A percentile compares a stretch with the other conserved stretches of the same genome.
Conservation (phyloP, 2,797 vertebrate species). For the Spondyliosoma cantharus region DNA sequence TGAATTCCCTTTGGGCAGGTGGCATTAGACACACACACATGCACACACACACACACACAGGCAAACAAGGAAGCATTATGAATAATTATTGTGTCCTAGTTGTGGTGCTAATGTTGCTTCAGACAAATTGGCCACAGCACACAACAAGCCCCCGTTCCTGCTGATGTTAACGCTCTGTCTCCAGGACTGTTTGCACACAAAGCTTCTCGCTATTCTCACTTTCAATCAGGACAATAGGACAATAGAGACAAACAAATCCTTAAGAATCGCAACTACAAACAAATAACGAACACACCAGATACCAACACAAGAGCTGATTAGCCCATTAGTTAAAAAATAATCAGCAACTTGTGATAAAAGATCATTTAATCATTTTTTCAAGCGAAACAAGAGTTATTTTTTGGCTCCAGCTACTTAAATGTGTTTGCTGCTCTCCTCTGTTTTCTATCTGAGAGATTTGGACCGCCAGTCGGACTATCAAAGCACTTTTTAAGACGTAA, state of each 20-base stretch:
- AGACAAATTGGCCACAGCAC: constrained; percentile 10
- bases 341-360: background rate
- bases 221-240: background rate
- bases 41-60: constrained; percentile 5
- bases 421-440: background rate
- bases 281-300: background rate
- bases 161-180: constrained; percentile 1
- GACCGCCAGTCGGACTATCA: background rate
- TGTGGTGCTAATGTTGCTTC: constrained; percentile 38
- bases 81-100: constrained; percentile 70
- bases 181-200: background rate
- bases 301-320: background rate
- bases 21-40: constrained; percentile 26
- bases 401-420: background rate
- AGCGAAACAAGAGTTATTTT: background rate
- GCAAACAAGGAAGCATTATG: constrained; percentile 53
- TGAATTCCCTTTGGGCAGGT: constrained; percentile 67
- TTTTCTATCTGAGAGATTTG: background rate
- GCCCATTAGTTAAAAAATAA: background rate
- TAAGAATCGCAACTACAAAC: background rate
- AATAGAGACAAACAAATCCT: constrained; percentile 10
- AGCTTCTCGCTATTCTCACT: constrained; percentile 4
- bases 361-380: background rate
- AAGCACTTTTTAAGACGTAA: background rate
- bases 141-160: constrained; percentile 7